These are phyloP conservation scores for Trogon surrucura DNA, from an alignment of 2,113 vertebrate genomes.

Conservation along the genomic window DNA sequence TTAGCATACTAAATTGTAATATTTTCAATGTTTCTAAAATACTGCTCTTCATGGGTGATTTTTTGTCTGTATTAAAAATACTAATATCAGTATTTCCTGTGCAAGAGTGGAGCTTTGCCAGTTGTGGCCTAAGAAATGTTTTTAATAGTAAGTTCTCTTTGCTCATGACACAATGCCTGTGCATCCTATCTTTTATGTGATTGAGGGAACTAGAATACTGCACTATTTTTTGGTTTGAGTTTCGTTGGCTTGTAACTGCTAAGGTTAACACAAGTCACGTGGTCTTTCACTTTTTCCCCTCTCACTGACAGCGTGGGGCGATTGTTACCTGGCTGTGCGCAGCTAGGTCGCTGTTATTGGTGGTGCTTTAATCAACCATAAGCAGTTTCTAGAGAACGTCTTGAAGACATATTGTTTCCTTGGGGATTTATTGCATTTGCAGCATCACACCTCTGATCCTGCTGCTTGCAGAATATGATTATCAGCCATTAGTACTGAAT, in stretches of 20 bases:
- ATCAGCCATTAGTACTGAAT: constrained; percentile 9
- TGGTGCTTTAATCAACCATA: constrained; percentile 8
- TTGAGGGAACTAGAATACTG: not conserved
- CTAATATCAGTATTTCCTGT: not conserved
- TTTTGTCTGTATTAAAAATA: not conserved
- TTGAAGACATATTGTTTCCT: constrained; percentile 22
- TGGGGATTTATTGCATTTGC: constrained; percentile 45
- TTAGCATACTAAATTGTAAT: not conserved
- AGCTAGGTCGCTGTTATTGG: not conserved
- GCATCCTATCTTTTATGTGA: not conserved
- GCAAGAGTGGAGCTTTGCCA: not conserved
- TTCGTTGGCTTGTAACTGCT: not conserved
- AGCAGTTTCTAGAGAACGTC: constrained; percentile 14
- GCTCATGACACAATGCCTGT: fast-evolving
- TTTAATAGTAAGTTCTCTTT: not conserved
- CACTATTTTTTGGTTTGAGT: not conserved
- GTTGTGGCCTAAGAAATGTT: not conserved
- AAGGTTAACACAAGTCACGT: not conserved
- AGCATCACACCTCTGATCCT: constrained; percentile 16
- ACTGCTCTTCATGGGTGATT: not conserved
- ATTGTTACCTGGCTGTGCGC: not conserved
- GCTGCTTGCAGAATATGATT: constrained; percentile 25
- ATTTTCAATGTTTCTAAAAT: not conserved
- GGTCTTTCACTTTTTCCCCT: not conserved
- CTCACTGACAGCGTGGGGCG: not conserved